These are phyloP conservation scores for Rhopalosiphum nymphaeae DNA, from an alignment of 2,888 invertebrate genomes.

Conservation along the genomic window DNA sequence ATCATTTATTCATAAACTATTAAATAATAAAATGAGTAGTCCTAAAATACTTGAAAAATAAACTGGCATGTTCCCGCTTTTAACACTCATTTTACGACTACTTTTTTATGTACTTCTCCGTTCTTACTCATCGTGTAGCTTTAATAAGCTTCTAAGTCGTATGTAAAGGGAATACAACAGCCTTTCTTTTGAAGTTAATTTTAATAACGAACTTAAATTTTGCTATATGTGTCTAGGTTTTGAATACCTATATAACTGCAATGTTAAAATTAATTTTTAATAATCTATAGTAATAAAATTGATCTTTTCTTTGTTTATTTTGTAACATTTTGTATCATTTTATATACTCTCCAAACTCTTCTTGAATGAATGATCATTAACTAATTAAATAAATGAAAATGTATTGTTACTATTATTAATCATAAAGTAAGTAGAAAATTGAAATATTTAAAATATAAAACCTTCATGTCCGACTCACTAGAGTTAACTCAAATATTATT, in stretches of 20 bases:
- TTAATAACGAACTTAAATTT: background rate
- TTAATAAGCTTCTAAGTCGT: background rate
- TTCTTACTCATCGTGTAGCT: background rate
- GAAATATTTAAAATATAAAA: no score
- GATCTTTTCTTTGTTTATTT: background rate
- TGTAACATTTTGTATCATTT: background rate
- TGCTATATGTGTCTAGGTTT: background rate
- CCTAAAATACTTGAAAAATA: background rate
- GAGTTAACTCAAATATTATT: no score
- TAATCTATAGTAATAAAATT: background rate
- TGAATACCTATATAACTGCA: background rate
- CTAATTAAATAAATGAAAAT: no score
- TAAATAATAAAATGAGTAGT: background rate
- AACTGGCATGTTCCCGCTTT: background rate
- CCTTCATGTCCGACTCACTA: no score
- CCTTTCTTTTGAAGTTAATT: background rate
- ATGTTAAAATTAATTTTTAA: background rate
- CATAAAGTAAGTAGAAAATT: no score
- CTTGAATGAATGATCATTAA: background rate
- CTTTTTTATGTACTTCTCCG: background rate
- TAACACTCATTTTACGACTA: constrained; percentile 4
- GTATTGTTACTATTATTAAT: no score
- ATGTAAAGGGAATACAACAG: no score
- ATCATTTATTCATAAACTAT: background rate
- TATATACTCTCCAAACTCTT: background rate